Conservation (phyloP, 2,888 invertebrate genomes). For the Rhamnusium bicolor region DNA sequence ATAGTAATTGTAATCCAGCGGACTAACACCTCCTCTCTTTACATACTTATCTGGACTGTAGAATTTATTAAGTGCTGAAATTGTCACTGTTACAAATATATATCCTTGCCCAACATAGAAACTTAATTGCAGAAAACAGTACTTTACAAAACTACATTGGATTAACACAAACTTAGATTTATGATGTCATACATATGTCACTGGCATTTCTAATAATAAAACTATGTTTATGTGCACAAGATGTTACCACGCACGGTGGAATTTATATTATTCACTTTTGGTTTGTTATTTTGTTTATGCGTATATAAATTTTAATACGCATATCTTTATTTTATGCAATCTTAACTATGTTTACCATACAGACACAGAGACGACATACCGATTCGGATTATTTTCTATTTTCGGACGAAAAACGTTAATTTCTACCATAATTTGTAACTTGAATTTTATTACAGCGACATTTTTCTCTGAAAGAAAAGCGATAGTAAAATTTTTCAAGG, state of each 20-base stretch:
- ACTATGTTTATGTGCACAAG: constrained; percentile 6
- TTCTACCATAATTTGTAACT: too few relatives aligned
- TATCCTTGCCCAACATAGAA: constrained; percentile 12
- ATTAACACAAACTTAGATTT: constrained; percentile 19
- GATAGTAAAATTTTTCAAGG: too few relatives aligned
- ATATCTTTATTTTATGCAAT: background rate
- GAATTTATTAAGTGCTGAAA: constrained; percentile 24
- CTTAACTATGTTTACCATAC: background rate
- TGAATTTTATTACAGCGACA: too few relatives aligned
- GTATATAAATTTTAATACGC: background rate
- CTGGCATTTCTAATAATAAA: constrained; percentile 22
- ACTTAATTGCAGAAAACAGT: constrained; percentile 21
- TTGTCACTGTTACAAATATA: constrained; percentile 15
- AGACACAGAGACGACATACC: too few relatives aligned
- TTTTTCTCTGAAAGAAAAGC: too few relatives aligned
- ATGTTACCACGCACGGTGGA: background rate
- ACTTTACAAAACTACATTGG: constrained; percentile 3
- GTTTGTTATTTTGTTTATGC: background rate
- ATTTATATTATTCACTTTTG: too few relatives aligned
- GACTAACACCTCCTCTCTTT: constrained; percentile 14
- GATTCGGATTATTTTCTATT: too few relatives aligned
- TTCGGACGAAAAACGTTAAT: too few relatives aligned
- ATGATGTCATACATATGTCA: background rate
- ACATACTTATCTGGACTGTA: constrained; percentile 17
- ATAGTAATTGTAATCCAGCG: constrained; percentile 8